Evolutionary conservation across 2,888 invertebrate species (phyloP), one percentile per base, ranked within the genome.

Genomic region (Aethes cnicana): DNA sequence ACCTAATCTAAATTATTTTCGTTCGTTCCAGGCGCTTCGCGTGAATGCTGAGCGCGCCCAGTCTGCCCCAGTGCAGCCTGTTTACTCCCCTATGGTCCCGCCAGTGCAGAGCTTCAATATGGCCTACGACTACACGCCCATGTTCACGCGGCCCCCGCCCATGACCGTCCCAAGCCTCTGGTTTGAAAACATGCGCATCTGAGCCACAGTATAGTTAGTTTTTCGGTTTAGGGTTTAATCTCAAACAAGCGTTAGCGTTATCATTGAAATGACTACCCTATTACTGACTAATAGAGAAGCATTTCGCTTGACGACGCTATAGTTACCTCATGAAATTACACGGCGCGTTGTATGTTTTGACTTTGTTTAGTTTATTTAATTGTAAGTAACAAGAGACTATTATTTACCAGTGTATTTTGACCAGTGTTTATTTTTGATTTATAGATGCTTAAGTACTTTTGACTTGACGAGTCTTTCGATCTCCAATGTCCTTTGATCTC

Each of bases 21-120:
- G n/a, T n/a, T n/a, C n/a, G n/a, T 72, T 77, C 0, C 74, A 87
- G 87, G 63, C 68, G 46, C 62, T 84, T 7, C 68, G 72, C 33
- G 57, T 70, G 0, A 74, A 84, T 30, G 39, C 69, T 11, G 78
- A 77, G 54, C 72, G 69, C 16, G 62, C 81, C 0, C 53, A 72
- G 1, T 61, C 64, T 0, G 52, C 66, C 0, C 63, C 71, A 0
- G 53, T 72, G 1, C 70, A 66, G 4, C 70, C 72, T 0, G 35
- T 79, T 3, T 83, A 75, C 60, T 63, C 75, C 0, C 53, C 70
- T 1, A 36, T 77, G 1, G 25, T 79, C 39, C 69, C 70, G 0
- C 64, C 69, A 0, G 59, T 81, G 54, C 70, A 65, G 0, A 69
- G 47, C 49, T 79, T 74, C 46, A 50, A 62, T 3, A 20, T 77